A percentile compares a stretch with the other conserved stretches of the same genome.
Evolutionary conservation across 37 sponge, comb jelly and placozoan genomes (phyloP).

Genomic region (Oopsacas minuta): DNA sequence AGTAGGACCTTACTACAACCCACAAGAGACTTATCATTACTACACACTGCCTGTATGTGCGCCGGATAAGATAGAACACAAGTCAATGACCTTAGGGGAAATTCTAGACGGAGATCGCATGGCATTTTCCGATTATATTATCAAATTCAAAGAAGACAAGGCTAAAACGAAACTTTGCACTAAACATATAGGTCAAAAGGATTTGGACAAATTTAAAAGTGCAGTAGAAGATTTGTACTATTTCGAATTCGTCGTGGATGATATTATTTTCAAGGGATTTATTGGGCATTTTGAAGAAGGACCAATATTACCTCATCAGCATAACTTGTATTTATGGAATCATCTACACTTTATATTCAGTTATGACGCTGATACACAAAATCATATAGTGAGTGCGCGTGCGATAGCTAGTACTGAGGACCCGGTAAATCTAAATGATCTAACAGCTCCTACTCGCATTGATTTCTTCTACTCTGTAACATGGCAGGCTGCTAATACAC

Average conservation of each 20-base stretch:
- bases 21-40: constrained; percentile 88
- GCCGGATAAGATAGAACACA: constrained; percentile 65
- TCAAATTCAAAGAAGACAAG: constrained; percentile 42
- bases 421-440: constrained; percentile 51
- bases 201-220: constrained; percentile 35
- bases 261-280: constrained; percentile 75
- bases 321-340: constrained; percentile 61
- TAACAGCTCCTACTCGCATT: constrained; percentile 41
- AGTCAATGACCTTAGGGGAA: constrained; percentile 68
- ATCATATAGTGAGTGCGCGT: background rate
- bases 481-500: constrained; percentile 41
- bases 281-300: constrained; percentile 81
- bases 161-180: constrained; percentile 46
- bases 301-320: constrained; percentile 59
- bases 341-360: constrained; percentile 65
- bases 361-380: constrained; percentile 56
- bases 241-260: constrained; percentile 90
- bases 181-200: constrained; percentile 14
- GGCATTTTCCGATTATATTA: constrained; percentile 62
- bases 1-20: constrained; percentile 87
- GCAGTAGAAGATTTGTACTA: constrained; percentile 87
- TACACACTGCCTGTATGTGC: constrained; percentile 72
- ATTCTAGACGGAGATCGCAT: constrained; percentile 82
- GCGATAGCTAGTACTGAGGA: background rate
- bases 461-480: constrained; percentile 58